Evolutionary conservation across 1,140 invertebrate species (phyloP), one percentile per base, ranked within the genome.

Genomic region (Bombus terrestris): DNA sequence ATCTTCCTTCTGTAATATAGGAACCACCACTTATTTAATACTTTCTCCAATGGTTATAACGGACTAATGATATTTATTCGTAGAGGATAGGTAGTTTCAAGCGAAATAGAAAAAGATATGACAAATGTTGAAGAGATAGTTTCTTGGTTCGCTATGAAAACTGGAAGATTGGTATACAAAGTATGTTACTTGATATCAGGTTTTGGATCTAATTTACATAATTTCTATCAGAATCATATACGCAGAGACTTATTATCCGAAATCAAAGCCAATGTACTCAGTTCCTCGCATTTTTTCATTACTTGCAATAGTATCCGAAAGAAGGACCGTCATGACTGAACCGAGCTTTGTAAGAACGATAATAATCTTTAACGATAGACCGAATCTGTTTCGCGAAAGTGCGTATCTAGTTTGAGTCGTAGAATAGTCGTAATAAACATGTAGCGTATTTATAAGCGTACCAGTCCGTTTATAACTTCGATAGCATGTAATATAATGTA

Each of bases 371-470:
- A 77, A 76, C n/a, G 62, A 12, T 41, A 41, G 32, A 83, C 76
- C 80, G 59, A 74, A 69, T 86, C 88, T 86, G 59, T 83, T 83
- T 64, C 87, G 75, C 83, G 43, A 35, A 53, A 57, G 75, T 47
- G 43, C 68, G 82, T 83, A 47, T 86, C 82, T 75, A 86, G 71
- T 86, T 82, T 79, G 47, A 84, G 72, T 25, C 5, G 75, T 86
- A 90, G 85, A 53, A 25, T 87, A 90, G 83, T 76, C 69, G 64
- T 64, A 68, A 66, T 83, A 83, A 86, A 79, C 85, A 79, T 86
- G 37, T 90, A 90, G 75, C 64, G 41, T 90, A 86, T 90, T 90
- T 90, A 88, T 90, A 88, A 88, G 81, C 80, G 62, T 81, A 82
- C 59, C 69, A 79, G 83, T 88, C 86, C 86, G 79, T 88, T 90